Base-by-base conservation (phyloP, 2,797 vertebrate species). In the Coregonus suidteri region DNA sequence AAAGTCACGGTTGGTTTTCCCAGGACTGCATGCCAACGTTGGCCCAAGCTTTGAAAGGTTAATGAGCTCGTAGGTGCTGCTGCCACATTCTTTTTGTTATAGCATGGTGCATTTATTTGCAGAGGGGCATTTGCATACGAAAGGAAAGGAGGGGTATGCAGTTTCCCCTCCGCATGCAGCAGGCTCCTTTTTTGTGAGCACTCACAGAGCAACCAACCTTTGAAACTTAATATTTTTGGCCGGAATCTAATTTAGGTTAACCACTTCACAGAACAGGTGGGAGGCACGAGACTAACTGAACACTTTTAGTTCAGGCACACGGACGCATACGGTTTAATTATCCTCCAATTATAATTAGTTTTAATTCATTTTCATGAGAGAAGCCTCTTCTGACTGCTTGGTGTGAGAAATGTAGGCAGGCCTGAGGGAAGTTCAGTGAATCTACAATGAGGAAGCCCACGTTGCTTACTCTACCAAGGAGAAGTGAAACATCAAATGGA, bases 81-180 rank as follows among this genome's bases (percentile, higher is more conserved):
- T 52, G 69, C 69, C 68, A 77, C 4, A 7, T 66, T 76, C 85
- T 83, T 82, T 82, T 77, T 82, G 53, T 72, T 64, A 25, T 51
- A 37, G 65, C 30, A 74, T 6, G 30, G 68, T n/a, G 34, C 75
- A 77, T 64, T 70, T 70, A 34, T 56, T 77, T 77, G 53, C 53
- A 79, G 80, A 70, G 64, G n/a, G 3, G 6, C 53, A 85, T 87
- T 87, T 85, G 82, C 83, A 85, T 85, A 78, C 75, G 81, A 84
- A 85, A 87, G 71, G 80, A 51, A 85, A 87, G 71, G 80, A 51
- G 64, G 51, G 56, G 59, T 47, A 56, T 37, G 71, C 74, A 1
- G 54, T 71, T 73, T 76, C 56, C 79, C 52, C 56, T 65, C 51
- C 34, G 20, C 20, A 11, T 25, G 20, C 25, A 35, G 53, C 71